Percentiles rank a stretch among this genome's conserved stretches.
phyloP scores from a whole-genome alignment of 2,797 vertebrate genomes.

The Fratercula arctica region DNA sequence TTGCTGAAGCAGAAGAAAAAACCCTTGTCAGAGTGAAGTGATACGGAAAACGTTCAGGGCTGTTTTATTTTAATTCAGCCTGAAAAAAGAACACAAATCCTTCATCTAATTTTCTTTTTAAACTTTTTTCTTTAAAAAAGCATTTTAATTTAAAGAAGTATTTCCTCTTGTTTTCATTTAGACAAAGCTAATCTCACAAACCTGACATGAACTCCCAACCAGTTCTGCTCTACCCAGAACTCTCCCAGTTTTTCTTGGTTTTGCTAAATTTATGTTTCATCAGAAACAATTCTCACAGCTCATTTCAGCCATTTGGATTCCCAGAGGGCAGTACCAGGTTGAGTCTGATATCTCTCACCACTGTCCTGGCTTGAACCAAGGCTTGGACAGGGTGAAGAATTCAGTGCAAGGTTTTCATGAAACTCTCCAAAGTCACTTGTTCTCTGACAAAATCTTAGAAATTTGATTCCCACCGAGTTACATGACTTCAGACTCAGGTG shows the following conservation, averaged over 20 bases:
- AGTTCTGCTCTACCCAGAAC: background rate
- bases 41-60: constrained; percentile 28
- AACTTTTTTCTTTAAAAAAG: background rate
- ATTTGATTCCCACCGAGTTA: background rate
- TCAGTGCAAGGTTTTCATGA: background rate
- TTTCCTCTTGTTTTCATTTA: background rate
- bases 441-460: background rate
- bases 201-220: background rate
- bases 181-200: background rate
- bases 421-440: background rate
- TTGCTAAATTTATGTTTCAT: background rate
- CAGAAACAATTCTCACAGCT: background rate
- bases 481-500: background rate
- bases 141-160: background rate
- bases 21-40: background rate
- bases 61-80: background rate
- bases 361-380: background rate
- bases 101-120: background rate
- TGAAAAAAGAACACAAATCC: background rate
- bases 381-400: background rate
- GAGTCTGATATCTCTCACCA: background rate
- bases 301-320: background rate
- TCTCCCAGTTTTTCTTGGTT: background rate
- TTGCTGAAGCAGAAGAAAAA: constrained; percentile 40
- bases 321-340: background rate